Percentiles rank a stretch among this genome's conserved stretches.
phyloP scores from a whole-genome alignment of 2,113 vertebrate species.

The Otus sunia region DNA sequence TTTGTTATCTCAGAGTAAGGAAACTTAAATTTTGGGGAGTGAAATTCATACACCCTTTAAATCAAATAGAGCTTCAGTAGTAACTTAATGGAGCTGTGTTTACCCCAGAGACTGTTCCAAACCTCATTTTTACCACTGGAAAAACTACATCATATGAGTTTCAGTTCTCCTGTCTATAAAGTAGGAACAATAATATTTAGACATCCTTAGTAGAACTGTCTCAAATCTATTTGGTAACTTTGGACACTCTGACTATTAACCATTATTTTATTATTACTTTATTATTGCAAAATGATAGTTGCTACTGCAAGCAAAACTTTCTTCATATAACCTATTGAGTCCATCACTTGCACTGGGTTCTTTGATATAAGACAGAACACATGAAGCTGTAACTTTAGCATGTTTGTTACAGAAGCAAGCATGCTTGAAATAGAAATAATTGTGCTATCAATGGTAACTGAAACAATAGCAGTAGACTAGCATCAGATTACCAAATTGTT shows the following conservation, averaged over 20 bases:
- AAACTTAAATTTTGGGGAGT: background rate
- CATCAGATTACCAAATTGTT: background rate
- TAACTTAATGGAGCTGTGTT: background rate
- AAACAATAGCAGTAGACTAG: background rate
- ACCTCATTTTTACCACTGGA: background rate
- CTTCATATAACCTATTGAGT: background rate
- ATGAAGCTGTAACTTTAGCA: background rate
- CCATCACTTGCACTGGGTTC: background rate
- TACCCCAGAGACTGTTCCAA: background rate
- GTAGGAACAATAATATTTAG: background rate
- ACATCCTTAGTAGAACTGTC: background rate
- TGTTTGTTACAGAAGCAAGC: background rate
- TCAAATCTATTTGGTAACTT: background rate
- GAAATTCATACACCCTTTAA: background rate
- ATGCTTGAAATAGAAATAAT: background rate
- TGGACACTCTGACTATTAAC: background rate
- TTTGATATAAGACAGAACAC: background rate
- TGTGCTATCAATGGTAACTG: background rate
- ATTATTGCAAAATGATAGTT: background rate
- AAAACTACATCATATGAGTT: background rate
- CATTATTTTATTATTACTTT: background rate
- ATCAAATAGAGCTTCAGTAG: background rate
- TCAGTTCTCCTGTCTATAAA: background rate
- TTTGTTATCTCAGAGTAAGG: background rate
- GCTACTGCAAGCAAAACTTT: background rate